These are phyloP conservation scores for Zaprionus capensis DNA, from an alignment of 1,140 invertebrate genomes.

Conservation along the genomic window DNA sequence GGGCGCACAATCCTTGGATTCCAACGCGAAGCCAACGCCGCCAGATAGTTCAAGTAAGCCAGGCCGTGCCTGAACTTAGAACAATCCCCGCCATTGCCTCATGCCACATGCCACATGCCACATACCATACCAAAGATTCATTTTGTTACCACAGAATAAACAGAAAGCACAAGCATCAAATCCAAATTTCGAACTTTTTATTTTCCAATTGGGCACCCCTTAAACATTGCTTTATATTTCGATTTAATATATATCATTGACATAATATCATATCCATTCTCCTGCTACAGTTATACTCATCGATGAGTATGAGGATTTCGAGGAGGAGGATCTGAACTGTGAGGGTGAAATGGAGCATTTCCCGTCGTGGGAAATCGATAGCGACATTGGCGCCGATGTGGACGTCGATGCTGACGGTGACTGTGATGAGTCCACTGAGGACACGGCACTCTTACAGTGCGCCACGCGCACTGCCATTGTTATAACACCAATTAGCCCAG, in stretches of 20 bases:
- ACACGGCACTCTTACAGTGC: slow-evolving; percentile 85
- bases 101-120: slow-evolving; percentile 1
- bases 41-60: slow-evolving; percentile 79
- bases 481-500: slow-evolving; percentile 85
- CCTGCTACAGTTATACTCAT: slow-evolving; percentile 84
- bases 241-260: background rate
- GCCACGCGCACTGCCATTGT: slow-evolving; percentile 84
- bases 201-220: slow-evolving; percentile 12
- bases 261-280: background rate
- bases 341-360: slow-evolving; percentile 84
- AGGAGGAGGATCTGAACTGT: slow-evolving; percentile 83
- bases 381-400: slow-evolving; percentile 85
- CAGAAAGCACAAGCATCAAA: slow-evolving; percentile 14
- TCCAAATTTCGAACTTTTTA: slow-evolving; percentile 3
- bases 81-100: background rate
- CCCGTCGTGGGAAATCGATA: slow-evolving; percentile 83
- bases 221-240: background rate
- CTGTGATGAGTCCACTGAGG: slow-evolving; percentile 85
- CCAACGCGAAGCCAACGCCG: slow-evolving; percentile 69
- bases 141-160: slow-evolving; percentile 38
- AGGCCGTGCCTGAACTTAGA: slow-evolving; percentile 45
- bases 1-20: slow-evolving; percentile 71
- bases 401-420: slow-evolving; percentile 84
- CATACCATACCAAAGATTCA: slow-evolving; percentile 31
- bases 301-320: slow-evolving; percentile 85